Base-by-base conservation (phyloP, 2,888 invertebrate genomes). In the Meganola albula region DNA sequence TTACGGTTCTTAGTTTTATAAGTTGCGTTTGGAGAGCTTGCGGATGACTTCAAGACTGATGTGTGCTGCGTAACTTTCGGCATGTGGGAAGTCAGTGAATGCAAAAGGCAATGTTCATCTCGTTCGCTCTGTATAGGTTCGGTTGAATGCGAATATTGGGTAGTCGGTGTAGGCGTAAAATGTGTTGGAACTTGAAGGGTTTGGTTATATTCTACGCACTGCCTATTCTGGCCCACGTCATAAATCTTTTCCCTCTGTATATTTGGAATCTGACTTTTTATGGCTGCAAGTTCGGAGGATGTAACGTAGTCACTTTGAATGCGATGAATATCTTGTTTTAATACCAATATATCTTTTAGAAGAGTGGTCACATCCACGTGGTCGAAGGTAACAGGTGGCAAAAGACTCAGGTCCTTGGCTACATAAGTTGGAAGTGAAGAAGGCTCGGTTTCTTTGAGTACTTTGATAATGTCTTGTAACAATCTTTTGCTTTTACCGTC, bases 321-420 rank as follows among this genome's bases (percentile, higher is more conserved):
- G 10, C 12, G 27, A 7, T 36, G 36, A 2, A 36, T 23, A n/a
- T 36, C 36, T 7, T 31, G 11, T 24, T 43, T 39, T 5, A 43
- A 5, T 1, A 10, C 5, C 2, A 31, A 6, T 7, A 43, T 32
- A 13, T 39, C 37, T 20, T 39, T 43, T 3, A 43, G 16, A 1
- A 43, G 21, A 2, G 18, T 24, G 2, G 39, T 22, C 0, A 35
- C 37, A 9, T 47, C 47, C 2, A 47, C 12, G 9, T 39, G 18
- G 12, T 44, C 39, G 21, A 44, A 40, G 1, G 37, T 33, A 0
- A 47, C 37, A 2, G 37, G 31, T 0, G 47, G 47, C 4, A 44
- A 24, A 3, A 31, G 32, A 10, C 40, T 20, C 4, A 47, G 10
- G 22, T 40, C 20, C 22, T 31, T 40, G 0, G 47, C 47, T 21